phyloP scores from a whole-genome alignment of 2,113 vertebrate species.

The Corydoras maculifer region DNA sequence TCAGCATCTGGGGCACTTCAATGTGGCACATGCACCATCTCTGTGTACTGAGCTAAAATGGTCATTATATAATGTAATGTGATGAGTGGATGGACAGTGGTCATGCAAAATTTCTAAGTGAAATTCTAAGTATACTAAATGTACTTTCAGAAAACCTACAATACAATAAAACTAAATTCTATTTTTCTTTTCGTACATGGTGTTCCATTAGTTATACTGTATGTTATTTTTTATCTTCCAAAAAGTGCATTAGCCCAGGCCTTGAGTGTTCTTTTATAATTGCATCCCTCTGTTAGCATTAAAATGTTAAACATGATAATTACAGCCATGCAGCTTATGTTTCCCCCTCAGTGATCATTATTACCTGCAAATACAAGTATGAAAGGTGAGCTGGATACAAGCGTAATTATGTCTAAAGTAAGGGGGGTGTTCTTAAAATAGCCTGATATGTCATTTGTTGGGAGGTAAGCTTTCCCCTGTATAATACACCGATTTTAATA shows the following conservation, averaged over 20 bases:
- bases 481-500: slow-evolving; percentile 24
- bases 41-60: no score
- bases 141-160: no score
- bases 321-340: slow-evolving; percentile 35
- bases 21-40: no score
- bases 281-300: slow-evolving; percentile 21
- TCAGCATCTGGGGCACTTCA: no score
- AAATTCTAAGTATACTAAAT: no score
- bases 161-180: no score
- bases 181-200: not conserved
- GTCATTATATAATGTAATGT: no score
- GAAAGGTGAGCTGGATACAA: slow-evolving; percentile 1
- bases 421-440: slow-evolving; percentile 22
- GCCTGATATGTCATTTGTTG: slow-evolving; percentile 10
- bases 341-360: slow-evolving; percentile 30
- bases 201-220: not conserved
- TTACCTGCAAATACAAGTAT: slow-evolving; percentile 30
- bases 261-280: slow-evolving; percentile 29
- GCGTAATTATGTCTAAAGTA: slow-evolving; percentile 33
- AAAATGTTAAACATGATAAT: slow-evolving; percentile 33
- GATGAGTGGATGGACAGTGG: no score
- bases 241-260: not conserved
- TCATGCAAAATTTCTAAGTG: no score
- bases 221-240: not conserved
- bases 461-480: slow-evolving; percentile 12